phyloP scores from a whole-genome alignment of 2,888 invertebrate species.

The Muscina levida region DNA sequence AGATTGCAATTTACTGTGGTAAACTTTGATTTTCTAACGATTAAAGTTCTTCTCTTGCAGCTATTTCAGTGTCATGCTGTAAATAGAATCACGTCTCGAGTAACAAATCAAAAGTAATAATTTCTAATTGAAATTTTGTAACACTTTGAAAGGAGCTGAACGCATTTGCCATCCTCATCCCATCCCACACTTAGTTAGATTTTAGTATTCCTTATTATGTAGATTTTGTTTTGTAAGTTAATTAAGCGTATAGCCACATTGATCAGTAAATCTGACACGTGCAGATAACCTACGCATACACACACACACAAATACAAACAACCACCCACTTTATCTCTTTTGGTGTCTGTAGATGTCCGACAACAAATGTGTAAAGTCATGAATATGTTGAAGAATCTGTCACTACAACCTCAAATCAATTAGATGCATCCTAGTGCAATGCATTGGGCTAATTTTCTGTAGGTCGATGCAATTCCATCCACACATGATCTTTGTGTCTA shows the following conservation, averaged over 20 bases:
- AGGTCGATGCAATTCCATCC: neutral
- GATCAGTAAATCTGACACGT: neutral
- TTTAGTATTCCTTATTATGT: conserved; percentile 19
- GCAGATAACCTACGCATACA: neutral
- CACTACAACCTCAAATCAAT: conserved; percentile 49
- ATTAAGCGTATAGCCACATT: conserved; percentile 35
- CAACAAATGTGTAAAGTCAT: conserved; percentile 13
- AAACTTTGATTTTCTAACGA: conserved; percentile 65
- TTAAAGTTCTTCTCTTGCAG: conserved; percentile 45
- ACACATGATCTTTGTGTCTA: neutral
- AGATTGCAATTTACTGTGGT: conserved; percentile 61
- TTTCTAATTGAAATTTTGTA: conserved; percentile 13
- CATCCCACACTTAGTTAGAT: conserved; percentile 9
- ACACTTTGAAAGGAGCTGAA: neutral
- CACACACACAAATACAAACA: neutral
- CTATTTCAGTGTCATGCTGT: neutral
- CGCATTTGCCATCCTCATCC: conserved; percentile 8
- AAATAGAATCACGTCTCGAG: conserved; percentile 8
- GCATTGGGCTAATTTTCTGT: neutral
- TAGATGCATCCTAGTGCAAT: conserved; percentile 43
- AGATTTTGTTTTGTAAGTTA: conserved; percentile 38
- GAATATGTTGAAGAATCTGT: conserved; percentile 21
- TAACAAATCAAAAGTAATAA: conserved; percentile 35
- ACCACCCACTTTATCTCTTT: neutral
- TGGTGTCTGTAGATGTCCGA: neutral